These are phyloP conservation scores for Papilio polyxenes DNA, from an alignment of 1,140 invertebrate species.

Conservation along the genomic window DNA sequence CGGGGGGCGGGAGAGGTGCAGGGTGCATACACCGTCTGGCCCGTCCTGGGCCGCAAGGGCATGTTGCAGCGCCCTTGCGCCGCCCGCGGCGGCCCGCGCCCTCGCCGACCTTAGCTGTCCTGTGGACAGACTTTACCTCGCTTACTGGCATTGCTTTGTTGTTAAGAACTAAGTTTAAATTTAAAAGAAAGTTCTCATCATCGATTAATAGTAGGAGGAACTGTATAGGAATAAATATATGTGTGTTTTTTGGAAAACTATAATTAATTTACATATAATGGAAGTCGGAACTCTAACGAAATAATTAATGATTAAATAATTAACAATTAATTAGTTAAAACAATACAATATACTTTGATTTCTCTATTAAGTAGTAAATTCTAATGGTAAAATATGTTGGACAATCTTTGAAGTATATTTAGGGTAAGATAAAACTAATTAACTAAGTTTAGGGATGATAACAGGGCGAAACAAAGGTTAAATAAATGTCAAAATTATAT, in stretches of 20 bases:
- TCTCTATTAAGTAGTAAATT: neutral
- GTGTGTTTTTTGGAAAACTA: neutral
- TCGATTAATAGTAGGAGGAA: neutral
- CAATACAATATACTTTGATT: neutral
- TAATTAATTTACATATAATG: neutral
- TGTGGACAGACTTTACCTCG: slow-evolving; percentile 40
- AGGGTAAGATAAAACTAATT: neutral
- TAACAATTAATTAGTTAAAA: neutral
- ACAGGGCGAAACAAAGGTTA: neutral
- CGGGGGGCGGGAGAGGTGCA: slow-evolving; percentile 46
- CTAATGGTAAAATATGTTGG: neutral
- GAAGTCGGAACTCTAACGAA: neutral
- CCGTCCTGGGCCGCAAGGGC: slow-evolving; percentile 66
- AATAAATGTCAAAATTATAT: neutral
- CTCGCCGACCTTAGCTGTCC: slow-evolving; percentile 46
- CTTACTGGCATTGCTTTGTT: slow-evolving; percentile 11
- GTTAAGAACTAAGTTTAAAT: neutral
- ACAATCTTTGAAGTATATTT: neutral
- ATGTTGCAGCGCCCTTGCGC: slow-evolving; percentile 64
- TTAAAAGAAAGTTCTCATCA: neutral
- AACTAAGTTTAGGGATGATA: neutral
- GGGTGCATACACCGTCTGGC: slow-evolving; percentile 68
- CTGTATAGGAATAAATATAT: neutral
- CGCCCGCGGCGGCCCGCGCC: slow-evolving; percentile 52
- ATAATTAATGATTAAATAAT: neutral